These are phyloP conservation scores for Progne subis DNA, from an alignment of 2,113 vertebrate species.

Conservation along the genomic window DNA sequence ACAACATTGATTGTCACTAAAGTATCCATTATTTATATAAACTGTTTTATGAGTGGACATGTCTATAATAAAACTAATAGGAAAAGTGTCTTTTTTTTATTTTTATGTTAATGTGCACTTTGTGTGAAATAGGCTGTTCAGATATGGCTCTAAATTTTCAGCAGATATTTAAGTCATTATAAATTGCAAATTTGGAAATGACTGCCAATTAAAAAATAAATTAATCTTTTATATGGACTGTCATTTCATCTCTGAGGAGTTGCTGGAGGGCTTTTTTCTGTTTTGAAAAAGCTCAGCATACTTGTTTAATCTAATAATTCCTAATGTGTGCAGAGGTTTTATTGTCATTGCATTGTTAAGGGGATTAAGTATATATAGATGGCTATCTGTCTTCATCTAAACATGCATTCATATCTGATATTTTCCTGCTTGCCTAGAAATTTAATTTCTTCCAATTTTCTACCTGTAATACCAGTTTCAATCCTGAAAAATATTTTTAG, in stretches of 20 bases:
- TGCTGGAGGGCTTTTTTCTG: neutral
- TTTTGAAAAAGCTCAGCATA: conserved; percentile 32
- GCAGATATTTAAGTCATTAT: conserved; percentile 30
- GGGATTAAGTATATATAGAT: neutral
- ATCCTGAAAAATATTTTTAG: neutral
- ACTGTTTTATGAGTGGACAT: neutral
- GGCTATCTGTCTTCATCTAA: neutral
- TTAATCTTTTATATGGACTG: neutral
- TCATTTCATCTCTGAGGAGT: conserved; percentile 49
- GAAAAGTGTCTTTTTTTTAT: neutral
- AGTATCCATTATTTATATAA: neutral
- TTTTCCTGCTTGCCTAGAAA: neutral
- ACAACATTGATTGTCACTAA: neutral
- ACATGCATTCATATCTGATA: neutral
- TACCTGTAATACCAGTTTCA: neutral
- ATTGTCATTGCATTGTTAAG: neutral
- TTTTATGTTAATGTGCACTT: neutral
- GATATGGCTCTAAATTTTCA: conserved; percentile 28
- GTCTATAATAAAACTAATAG: neutral
- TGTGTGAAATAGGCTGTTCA: neutral
- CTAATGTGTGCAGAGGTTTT: neutral
- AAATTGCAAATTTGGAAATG: conserved; percentile 56
- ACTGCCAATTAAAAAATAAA: conserved; percentile 39
- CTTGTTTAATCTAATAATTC: conserved; percentile 21
- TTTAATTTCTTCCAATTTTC: neutral